Percentiles rank a stretch among this genome's conserved stretches.
Conservation (phyloP, 2,113 vertebrate genomes). For the Solenodon paradoxus region DNA sequence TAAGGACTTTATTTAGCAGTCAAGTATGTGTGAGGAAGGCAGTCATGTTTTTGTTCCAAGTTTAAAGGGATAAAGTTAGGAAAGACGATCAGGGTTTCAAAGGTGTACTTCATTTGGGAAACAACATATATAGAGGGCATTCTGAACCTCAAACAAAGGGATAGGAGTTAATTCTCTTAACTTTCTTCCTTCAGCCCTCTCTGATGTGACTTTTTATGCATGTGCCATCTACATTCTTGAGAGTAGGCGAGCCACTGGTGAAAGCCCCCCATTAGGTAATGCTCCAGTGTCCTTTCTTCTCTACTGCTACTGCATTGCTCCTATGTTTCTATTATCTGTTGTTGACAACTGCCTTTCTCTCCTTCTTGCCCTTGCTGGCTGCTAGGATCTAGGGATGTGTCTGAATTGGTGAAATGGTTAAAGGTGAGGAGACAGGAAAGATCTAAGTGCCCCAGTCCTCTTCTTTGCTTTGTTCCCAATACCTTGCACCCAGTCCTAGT, state of each 20-base stretch:
- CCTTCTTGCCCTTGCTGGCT: not conserved
- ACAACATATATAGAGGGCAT: not conserved
- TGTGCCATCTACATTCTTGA: not conserved
- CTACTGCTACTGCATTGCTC: not conserved
- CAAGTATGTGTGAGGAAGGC: not conserved
- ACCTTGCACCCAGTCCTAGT: not conserved
- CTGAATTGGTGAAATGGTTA: not conserved
- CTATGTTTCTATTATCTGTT: not conserved
- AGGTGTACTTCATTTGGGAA: not conserved
- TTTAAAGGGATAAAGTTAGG: not conserved
- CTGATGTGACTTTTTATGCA: not conserved
- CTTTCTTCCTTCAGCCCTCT: not conserved
- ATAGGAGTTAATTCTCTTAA: not conserved
- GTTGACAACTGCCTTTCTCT: not conserved
- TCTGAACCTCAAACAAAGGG: not conserved
- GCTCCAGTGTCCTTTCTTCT: not conserved
- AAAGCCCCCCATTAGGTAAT: not conserved
- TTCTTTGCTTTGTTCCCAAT: not conserved
- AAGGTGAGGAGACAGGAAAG: not conserved
- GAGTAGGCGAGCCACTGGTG: not conserved
- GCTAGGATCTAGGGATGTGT: not conserved
- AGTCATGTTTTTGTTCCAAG: not conserved
- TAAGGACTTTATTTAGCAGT: not conserved
- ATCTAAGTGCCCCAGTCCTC: accelerated
- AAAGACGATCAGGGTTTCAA: not conserved